Base-by-base conservation (phyloP, 2,113 vertebrate species). In the Cinclus cinclus region DNA sequence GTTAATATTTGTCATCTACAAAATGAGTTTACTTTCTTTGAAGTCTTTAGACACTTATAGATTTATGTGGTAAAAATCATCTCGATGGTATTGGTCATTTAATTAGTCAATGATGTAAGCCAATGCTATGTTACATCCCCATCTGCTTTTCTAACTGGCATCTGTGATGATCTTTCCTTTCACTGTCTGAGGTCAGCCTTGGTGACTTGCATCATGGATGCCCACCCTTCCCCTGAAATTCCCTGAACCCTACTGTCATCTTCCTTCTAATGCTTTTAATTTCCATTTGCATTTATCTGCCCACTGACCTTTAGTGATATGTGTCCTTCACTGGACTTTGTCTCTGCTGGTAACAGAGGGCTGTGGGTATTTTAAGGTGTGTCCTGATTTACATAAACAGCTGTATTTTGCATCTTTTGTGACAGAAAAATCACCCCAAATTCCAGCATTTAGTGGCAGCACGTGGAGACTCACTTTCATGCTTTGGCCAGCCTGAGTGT, bases 61-160 rank as follows among this genome's bases (percentile, higher is more conserved):
- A 90, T 91, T 87, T 88, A 94, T 93, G 80, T 92, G 83, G 89
- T 78, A 56, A 89, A 83, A 89, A 62, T 5, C 67, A 80, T 82
- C 17, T 58, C 88, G 90, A 35, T 42, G 15, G 7, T 50, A 47
- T 74, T 73, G 47, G 84, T 92, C 50, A 96, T 91, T 87, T 87
- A 65, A 88, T 97, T 94, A 82, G 74, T 83, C 62, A 65, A 8
- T 77, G 87, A 92, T 74, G 31, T 62, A 89, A 90, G 94, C 10
- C 50, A 68, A 2, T 41, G 31, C 42, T 83, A 65, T 8, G 2
- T 33, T 87, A 93, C 68, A 90, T 83, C 50, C 37, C 63, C 87
- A 50, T 91, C 84, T 88, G 75, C 59, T 95, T 74, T 87, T 22
- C 20, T 85, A 91, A 74, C 78, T 83, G 59, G 56, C 67, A 93